Evolutionary conservation across 2,888 invertebrate species (phyloP).

Genomic region (Laspeyria flexula): DNA sequence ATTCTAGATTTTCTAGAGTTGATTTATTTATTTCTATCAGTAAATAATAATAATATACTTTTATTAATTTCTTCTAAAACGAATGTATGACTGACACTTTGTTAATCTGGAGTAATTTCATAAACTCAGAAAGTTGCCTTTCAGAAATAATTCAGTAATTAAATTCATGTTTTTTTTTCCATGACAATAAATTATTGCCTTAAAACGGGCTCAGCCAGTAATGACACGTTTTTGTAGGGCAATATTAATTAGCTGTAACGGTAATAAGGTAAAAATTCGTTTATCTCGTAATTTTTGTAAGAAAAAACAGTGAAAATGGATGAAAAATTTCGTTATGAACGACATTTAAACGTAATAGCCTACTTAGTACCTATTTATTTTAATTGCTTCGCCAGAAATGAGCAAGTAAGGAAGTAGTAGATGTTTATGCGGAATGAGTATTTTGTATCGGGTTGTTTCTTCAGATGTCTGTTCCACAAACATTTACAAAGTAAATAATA

Average conservation of each 20-base stretch:
- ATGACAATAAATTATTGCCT: slow-evolving; percentile 3
- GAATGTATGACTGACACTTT: no score
- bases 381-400: slow-evolving; percentile 20
- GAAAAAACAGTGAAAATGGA: slow-evolving; percentile 13
- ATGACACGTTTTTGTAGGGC: slow-evolving; percentile 24
- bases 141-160: no score
- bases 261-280: slow-evolving; percentile 19
- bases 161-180: neutral
- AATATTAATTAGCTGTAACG: slow-evolving; percentile 22
- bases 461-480: no score
- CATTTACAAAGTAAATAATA: no score
- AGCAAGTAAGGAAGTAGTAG: neutral
- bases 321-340: slow-evolving; percentile 17
- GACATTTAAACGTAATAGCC: slow-evolving; percentile 36
- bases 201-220: slow-evolving; percentile 12
- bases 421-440: neutral
- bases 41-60: no score
- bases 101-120: no score
- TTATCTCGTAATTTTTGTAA: slow-evolving; percentile 18
- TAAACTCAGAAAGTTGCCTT: no score
- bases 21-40: no score
- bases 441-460: no score
- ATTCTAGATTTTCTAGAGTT: no score
- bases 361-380: slow-evolving; percentile 30
- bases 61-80: no score